These are phyloP conservation scores for Achroia grisella DNA, from an alignment of 1,140 invertebrate species.

Conservation along the genomic window DNA sequence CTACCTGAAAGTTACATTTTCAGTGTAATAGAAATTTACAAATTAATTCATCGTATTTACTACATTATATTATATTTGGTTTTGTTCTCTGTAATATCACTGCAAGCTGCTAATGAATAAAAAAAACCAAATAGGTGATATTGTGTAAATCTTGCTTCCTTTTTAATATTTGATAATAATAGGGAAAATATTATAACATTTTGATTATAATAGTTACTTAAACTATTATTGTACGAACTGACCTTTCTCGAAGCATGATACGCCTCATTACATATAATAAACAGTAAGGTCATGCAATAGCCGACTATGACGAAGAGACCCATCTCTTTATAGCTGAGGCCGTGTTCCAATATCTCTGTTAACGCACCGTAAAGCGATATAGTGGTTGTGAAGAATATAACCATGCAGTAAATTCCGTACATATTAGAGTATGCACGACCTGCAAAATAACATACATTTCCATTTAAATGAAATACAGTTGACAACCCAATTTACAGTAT, in stretches of 20 bases:
- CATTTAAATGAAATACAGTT: too few relatives aligned
- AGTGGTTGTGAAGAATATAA: constrained; percentile 81
- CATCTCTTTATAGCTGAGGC: constrained; percentile 79
- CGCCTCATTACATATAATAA: constrained; percentile 81
- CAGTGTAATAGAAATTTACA: not conserved
- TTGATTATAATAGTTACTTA: too few relatives aligned
- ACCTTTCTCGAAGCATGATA: constrained; percentile 78
- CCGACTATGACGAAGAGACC: constrained; percentile 79
- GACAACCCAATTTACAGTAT: too few relatives aligned
- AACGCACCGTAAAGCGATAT: constrained; percentile 79
- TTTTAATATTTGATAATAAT: too few relatives aligned
- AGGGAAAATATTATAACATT: too few relatives aligned
- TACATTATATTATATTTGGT: too few relatives aligned
- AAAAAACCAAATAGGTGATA: not conserved
- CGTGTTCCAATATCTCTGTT: constrained; percentile 80
- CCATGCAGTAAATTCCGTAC: constrained; percentile 81
- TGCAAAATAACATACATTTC: constrained; percentile 11
- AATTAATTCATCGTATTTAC: not conserved
- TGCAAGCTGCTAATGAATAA: too few relatives aligned
- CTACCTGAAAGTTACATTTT: constrained; percentile 75
- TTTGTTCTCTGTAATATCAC: too few relatives aligned
- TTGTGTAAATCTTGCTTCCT: too few relatives aligned
- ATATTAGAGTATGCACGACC: constrained; percentile 80
- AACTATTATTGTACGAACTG: too few relatives aligned
- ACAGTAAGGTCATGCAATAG: constrained; percentile 79